A percentile compares a stretch with the other conserved stretches of the same genome.
Conservation (phyloP, 2,888 invertebrate species). For the Pocota personata region DNA sequence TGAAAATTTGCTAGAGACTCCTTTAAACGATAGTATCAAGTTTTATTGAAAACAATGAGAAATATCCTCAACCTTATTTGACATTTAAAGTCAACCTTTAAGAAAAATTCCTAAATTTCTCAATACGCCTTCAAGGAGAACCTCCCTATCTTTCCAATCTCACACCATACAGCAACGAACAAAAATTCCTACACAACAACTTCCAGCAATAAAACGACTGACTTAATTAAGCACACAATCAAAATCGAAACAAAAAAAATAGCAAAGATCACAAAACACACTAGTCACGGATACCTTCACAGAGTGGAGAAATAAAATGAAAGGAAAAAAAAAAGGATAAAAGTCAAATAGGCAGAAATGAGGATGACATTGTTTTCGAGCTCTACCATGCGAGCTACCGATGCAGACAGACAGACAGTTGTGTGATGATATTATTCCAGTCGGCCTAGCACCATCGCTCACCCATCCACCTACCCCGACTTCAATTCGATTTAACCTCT, state of each 20-base stretch:
- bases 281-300: not conserved
- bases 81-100: not conserved
- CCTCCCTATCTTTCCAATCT: too few relatives aligned
- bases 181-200: not conserved
- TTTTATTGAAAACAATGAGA: too few relatives aligned
- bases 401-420: constrained; percentile 46
- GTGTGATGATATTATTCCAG: constrained; percentile 40
- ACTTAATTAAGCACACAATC: constrained; percentile 14
- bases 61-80: not conserved
- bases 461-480: not conserved
- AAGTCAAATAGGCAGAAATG: not conserved
- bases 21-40: too few relatives aligned
- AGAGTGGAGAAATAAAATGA: not conserved
- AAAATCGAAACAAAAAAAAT: not conserved
- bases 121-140: too few relatives aligned
- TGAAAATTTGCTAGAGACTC: too few relatives aligned
- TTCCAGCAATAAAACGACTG: not conserved
- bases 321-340: not conserved
- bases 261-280: not conserved
- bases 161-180: too few relatives aligned
- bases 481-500: constrained; percentile 53
- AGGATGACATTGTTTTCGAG: constrained; percentile 35
- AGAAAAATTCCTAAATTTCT: not conserved
- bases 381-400: constrained; percentile 47
- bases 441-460: constrained; percentile 19